These are phyloP conservation scores for Limonius californicus DNA, from an alignment of 1,140 invertebrate genomes.

Conservation along the genomic window DNA sequence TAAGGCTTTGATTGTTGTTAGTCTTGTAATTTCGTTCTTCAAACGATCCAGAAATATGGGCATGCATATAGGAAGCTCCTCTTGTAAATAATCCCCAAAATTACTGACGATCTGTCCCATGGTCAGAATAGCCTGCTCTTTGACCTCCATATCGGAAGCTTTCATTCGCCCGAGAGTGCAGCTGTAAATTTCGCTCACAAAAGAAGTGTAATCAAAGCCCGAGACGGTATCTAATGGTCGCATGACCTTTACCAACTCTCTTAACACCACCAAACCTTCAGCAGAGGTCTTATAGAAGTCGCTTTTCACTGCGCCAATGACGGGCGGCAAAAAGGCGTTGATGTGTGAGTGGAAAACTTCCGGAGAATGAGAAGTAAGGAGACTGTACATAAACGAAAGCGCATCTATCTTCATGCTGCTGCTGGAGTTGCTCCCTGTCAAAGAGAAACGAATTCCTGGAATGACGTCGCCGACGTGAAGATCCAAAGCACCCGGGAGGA, in stretches of 20 bases:
- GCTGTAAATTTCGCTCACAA: conserved; percentile 77
- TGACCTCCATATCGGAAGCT: conserved; percentile 95
- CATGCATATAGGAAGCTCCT: conserved; percentile 78
- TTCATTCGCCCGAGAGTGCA: conserved; percentile 81
- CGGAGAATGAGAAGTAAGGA: conserved; percentile 79
- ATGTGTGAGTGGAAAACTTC: conserved; percentile 78
- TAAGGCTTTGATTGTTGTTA: conserved; percentile 93
- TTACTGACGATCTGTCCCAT: conserved; percentile 94
- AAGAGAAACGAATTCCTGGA: conserved; percentile 85
- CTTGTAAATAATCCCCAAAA: conserved; percentile 75
- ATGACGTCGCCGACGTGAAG: conserved; percentile 77
- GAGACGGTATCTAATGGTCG: conserved; percentile 72
- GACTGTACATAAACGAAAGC: conserved; percentile 84
- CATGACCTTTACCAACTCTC: conserved; percentile 92
- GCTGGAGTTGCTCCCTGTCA: conserved; percentile 89
- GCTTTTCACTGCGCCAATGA: conserved; percentile 86
- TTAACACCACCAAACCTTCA: conserved; percentile 87
- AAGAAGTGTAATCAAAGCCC: conserved; percentile 73
- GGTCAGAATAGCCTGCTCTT: conserved; percentile 93
- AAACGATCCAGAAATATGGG: conserved; percentile 93
- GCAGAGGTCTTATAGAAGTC: conserved; percentile 98
- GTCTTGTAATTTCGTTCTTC: conserved; percentile 92
- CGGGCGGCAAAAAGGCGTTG: conserved; percentile 74
- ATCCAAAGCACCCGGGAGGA: no score
- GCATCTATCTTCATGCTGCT: conserved; percentile 99